Base-by-base conservation (phyloP, 1,140 invertebrate genomes). In the Lasioglossum baleicum region DNA sequence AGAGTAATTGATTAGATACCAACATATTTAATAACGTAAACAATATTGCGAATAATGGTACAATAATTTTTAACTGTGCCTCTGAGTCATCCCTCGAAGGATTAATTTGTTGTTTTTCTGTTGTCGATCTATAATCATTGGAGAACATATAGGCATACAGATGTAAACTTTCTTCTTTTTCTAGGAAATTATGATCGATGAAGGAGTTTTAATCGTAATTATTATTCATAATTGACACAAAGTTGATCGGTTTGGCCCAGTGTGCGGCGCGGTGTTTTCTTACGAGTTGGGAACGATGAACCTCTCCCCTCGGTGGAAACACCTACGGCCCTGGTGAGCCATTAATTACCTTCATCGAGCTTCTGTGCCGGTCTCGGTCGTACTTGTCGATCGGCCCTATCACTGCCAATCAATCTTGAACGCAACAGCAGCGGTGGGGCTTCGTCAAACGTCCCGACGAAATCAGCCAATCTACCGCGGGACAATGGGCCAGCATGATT, bases 301-400 rank as follows among this genome's bases (percentile, higher is more conserved):
- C 51, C 70, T 35, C 48, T 67, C 69, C 26, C 69, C 67, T 80
- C 44, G 5, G 20, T 63, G 67, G 42, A 71, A 82, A 82, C 82
- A 86, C 83, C 78, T 84, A 86, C 66, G 48, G 79, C 61, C 65
- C 42, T 74, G 66, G 40, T 70, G 61, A 74, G 82, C 87, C 88
- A 89, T 90, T 90, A 89, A 89, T 89, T 90, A 90, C 88, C 88
- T 84, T 88, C 87, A 90, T 89, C 88, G 88, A 84, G 88, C 88
- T 88, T 89, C 86, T 81, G 87, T 87, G 83, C 85, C 87, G 85
- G 89, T 83, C 87, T 86, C 83, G 83, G 85, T 53, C 76, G 84
- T 86, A 82, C 84, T 88, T 82, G 83, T 86, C 89, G 88, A 90
- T 90, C 89, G 87, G 87, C 88, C 89, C 86, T 91, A 91, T 91